Evolutionary conservation across 2,113 vertebrate species (phyloP), one percentile per base, ranked within the genome.

Genomic region (Sylvietta virens): DNA sequence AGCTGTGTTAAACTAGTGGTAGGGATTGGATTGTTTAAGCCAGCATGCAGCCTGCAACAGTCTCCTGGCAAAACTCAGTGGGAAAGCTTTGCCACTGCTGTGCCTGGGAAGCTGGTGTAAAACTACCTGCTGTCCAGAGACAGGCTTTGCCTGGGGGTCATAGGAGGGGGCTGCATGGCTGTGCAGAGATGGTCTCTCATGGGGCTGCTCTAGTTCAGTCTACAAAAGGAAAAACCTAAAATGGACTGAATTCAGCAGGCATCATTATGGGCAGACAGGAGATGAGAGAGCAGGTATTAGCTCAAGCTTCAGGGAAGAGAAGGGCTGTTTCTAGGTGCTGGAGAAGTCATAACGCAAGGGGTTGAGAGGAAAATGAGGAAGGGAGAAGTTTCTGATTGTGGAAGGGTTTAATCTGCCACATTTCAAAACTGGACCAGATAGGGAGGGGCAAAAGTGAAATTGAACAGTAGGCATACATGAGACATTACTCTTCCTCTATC

Each of bases 41-140:
- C 7, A 7, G 45, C 54, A 23, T 69, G 33, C 35, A 80, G 48
- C 35, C 72, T 76, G 6, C 0, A 0, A 17, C 7, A n/a, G 31
- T 67, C 40, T 69, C 15, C 47, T 86, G 54, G 54, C 37, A 65
- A 67, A 90, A 42, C 21, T 1, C 1, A 53, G 7, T 15, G 14
- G 23, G 11, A 27, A 79, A 73, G 31, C 20, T 60, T 70, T 66
- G 18, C n/a, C 24, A 18, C 11, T 3, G 0, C 20, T 42, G 11
- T 40, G n/a, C 21, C 11, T 0, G 4, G 56, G 21, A 73, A 58
- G 16, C 33, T 81, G 69, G 10, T 2, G 5, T 57, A 26, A 28
- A 44, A 13, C 27, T 69, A 1, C 22, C 20, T 71, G 42, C 24
- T 35, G 4, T 80, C 13, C 2, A 5, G 37, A 57, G 26, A 17